These are phyloP conservation scores for Solea solea DNA, from an alignment of 2,113 vertebrate species.

Conservation along the genomic window DNA sequence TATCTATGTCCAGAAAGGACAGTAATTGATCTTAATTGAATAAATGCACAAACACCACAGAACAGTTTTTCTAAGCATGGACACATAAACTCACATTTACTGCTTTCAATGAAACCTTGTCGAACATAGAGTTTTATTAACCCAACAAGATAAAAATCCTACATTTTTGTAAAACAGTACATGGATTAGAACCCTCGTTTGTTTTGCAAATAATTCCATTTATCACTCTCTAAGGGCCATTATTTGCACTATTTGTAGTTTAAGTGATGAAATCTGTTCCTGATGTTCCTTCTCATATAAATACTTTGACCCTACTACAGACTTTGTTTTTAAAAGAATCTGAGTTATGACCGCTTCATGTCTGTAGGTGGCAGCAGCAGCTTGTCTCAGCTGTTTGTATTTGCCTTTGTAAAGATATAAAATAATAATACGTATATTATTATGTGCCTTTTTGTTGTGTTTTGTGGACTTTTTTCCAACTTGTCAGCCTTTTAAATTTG, in stretches of 20 bases:
- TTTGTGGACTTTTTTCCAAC: background rate
- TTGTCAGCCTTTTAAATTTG: background rate
- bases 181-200: background rate
- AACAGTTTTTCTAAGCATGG: background rate
- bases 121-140: background rate
- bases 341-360: background rate
- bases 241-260: too few species aligned
- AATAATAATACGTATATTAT: background rate
- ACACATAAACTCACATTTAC: constrained; percentile 6
- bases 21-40: background rate
- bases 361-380: constrained; percentile 72
- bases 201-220: background rate
- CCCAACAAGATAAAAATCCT: background rate
- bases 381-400: background rate
- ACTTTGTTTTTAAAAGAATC: background rate
- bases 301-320: too few species aligned
- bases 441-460: background rate
- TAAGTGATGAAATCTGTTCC: too few species aligned
- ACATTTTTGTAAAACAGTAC: background rate
- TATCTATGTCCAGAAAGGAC: too few species aligned
- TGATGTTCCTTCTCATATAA: too few species aligned
- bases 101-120: background rate
- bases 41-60: rapidly evolving
- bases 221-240: too few species aligned
- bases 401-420: background rate